These are phyloP conservation scores for Philhelius pedissequus DNA, from an alignment of 2,888 invertebrate species.

Conservation along the genomic window DNA sequence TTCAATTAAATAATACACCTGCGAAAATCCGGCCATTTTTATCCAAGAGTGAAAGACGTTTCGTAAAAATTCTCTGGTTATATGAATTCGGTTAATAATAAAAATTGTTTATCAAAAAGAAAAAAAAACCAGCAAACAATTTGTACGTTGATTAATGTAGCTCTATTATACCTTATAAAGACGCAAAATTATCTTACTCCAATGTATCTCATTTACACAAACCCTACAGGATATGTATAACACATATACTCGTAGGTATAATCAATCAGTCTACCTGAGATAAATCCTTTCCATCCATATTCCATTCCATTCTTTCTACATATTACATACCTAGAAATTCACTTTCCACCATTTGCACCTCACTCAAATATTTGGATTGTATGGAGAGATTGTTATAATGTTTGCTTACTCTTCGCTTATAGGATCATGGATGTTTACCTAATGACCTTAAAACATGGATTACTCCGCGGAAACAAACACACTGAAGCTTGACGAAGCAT, in stretches of 20 bases:
- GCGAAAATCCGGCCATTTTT: neutral
- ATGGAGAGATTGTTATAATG: neutral
- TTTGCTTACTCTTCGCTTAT: neutral
- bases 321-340: too few relatives aligned
- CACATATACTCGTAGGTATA: too few relatives aligned
- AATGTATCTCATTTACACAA: neutral
- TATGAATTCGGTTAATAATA: neutral
- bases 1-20: too few relatives aligned
- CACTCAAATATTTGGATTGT: neutral
- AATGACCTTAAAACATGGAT: constrained; percentile 7
- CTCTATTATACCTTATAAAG: neutral
- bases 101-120: neutral
- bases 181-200: neutral
- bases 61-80: neutral
- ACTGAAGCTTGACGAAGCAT: neutral
- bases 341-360: neutral
- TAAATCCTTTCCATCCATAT: neutral
- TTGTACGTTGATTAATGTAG: neutral
- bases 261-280: neutral
- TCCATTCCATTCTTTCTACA: neutral
- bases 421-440: neutral
- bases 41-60: neutral
- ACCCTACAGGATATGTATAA: neutral
- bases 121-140: too few relatives aligned
- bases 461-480: neutral